Evolutionary conservation across 2,113 vertebrate species (phyloP).

Genomic region (Ellobius talpinus): DNA sequence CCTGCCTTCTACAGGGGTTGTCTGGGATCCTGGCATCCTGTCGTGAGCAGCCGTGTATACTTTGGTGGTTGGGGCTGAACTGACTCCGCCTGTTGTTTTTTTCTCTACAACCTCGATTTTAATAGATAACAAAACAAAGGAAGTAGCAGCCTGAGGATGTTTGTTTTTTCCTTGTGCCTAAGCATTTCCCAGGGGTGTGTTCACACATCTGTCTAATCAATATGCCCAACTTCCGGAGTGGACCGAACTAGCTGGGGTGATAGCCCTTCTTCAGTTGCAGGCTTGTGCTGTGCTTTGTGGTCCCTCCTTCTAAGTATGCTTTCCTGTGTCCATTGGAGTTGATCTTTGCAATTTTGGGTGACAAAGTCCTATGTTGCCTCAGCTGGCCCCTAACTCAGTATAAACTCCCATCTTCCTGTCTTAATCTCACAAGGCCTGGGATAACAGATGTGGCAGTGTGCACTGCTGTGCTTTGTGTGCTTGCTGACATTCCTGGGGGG

Average conservation of each 20-base stretch:
- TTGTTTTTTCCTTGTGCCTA: background rate
- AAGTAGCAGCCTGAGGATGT: background rate
- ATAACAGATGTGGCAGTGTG: background rate
- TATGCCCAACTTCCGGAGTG: background rate
- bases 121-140: background rate
- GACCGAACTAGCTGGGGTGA: accelerated
- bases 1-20: accelerated
- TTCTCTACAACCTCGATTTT: background rate
- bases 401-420: background rate
- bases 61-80: background rate
- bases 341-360: background rate
- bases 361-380: background rate
- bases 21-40: background rate
- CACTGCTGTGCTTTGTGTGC: background rate
- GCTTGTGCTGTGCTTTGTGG: too few relatives aligned
- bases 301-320: background rate
- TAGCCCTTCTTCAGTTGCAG: background rate
- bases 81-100: background rate
- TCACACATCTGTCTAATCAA: accelerated
- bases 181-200: background rate
- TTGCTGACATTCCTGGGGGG: background rate
- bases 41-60: accelerated
- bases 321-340: background rate
- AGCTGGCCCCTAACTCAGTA: background rate
- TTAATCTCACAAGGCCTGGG: background rate